Evolutionary conservation across 2,797 vertebrate genomes (phyloP), one percentile per base, ranked within the genome.

Genomic region (Sebastolobus alascanus): DNA sequence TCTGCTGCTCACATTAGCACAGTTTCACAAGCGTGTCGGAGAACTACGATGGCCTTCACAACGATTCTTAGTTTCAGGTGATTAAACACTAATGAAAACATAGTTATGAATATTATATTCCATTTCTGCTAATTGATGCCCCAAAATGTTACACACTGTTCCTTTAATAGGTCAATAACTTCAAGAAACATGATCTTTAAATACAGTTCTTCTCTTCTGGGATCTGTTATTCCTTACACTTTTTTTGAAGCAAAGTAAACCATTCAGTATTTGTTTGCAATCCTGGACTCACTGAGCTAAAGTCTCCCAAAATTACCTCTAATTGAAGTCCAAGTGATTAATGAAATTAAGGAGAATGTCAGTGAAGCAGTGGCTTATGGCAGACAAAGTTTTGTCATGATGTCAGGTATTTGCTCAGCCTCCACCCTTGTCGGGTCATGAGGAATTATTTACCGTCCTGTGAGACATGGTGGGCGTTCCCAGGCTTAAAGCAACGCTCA

Each of bases 361-460:
- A 54, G 16, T 7, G 13, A n/a, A 67, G 40, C 4, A 9, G 29
- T 18, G 50, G 20, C 25, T 76, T 43, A 20, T 75, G 74, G 40
- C 37, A 68, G 65, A 54, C 27, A 60, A 54, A 59, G 52, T 74
- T 91, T 84, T 68, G 79, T 77, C 68, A 73, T 84, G 31, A 84
- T 76, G 83, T 90, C 82, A 86, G 73, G 63, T 80, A 80, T 91
- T 92, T 91, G 83, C 54, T 83, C 67, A 84, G 90, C 71, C 85
- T 73, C 90, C 71, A 4, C 87, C 88, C 84, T 73, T 29, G 25
- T 87, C 85, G 66, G 54, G 46, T 84, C 88, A 83, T 65, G 69
- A 90, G 73, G 70, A 73, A 75, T 87, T 88, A 90, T 94, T 93
- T 93, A 90, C 85, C 31, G 76, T 77, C 79, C 82, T 84, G 80